Conservation (phyloP, 2,797 vertebrate genomes). For the Platyrinchus mystaceus region DNA sequence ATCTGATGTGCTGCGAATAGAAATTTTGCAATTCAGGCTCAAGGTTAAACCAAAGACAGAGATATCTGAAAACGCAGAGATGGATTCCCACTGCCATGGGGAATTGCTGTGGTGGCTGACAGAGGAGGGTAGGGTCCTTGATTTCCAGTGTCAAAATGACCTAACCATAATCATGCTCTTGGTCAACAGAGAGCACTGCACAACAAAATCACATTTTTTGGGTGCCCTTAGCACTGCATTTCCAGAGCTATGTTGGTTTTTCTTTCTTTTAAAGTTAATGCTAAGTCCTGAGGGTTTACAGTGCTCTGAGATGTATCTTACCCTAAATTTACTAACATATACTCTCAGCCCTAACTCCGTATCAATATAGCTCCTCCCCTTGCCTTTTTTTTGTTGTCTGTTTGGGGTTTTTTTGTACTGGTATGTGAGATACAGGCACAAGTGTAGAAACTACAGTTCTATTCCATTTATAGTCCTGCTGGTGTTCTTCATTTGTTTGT, state of each 20-base stretch:
- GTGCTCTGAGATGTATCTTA: background rate
- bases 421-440: background rate
- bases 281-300: background rate
- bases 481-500: background rate
- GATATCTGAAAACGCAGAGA: background rate
- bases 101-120: background rate
- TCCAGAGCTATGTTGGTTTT: background rate
- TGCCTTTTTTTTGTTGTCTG: background rate
- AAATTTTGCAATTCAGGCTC: background rate
- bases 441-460: background rate
- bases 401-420: background rate
- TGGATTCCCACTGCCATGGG: background rate
- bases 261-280: background rate
- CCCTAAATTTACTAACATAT: background rate
- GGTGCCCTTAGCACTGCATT: background rate
- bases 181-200: background rate
- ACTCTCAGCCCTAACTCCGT: background rate
- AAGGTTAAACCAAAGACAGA: conserved; percentile 22
- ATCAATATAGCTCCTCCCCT: background rate
- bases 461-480: conserved; percentile 8
- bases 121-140: background rate
- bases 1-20: background rate
- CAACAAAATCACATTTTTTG: background rate
- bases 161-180: background rate
- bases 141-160: background rate